Conservation (phyloP, 2,797 vertebrate species). For the Sitta carolinensis region DNA sequence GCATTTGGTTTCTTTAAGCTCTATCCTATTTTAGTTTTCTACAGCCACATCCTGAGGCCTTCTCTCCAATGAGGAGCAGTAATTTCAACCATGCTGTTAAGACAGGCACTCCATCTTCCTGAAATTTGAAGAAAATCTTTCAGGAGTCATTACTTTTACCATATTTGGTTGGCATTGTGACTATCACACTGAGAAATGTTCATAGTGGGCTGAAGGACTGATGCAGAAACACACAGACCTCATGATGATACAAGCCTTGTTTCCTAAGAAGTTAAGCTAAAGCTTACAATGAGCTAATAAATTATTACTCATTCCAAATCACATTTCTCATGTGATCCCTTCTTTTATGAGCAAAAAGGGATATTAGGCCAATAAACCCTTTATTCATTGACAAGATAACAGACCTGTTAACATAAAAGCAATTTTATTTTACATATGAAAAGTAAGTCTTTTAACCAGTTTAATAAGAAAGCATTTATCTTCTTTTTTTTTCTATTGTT, state of each 20-base stretch:
- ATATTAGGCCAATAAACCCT: slow-evolving; percentile 26
- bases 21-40: neutral
- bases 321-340: slow-evolving; percentile 10
- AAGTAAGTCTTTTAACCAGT: slow-evolving; percentile 4
- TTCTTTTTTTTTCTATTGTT: slow-evolving; percentile 11
- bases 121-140: neutral
- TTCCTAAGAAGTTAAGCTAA: slow-evolving; percentile 5
- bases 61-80: neutral
- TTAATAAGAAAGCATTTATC: slow-evolving; percentile 16
- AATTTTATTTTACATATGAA: slow-evolving; percentile 59
- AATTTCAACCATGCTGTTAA: neutral
- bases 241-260: neutral
- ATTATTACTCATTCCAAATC: slow-evolving; percentile 32
- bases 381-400: slow-evolving; percentile 54
- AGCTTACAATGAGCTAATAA: neutral
- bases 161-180: neutral
- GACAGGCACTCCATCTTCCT: neutral
- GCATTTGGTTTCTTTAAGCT: neutral
- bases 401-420: slow-evolving; percentile 42
- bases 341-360: slow-evolving; percentile 32
- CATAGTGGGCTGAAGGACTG: neutral
- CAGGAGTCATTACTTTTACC: neutral
- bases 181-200: neutral
- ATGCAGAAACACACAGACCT: neutral
- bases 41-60: neutral